A percentile compares a stretch with the other conserved stretches of the same genome.
These are phyloP conservation scores for Dolomedes plantarius DNA, from an alignment of 2,888 invertebrate genomes.

Conservation along the genomic window DNA sequence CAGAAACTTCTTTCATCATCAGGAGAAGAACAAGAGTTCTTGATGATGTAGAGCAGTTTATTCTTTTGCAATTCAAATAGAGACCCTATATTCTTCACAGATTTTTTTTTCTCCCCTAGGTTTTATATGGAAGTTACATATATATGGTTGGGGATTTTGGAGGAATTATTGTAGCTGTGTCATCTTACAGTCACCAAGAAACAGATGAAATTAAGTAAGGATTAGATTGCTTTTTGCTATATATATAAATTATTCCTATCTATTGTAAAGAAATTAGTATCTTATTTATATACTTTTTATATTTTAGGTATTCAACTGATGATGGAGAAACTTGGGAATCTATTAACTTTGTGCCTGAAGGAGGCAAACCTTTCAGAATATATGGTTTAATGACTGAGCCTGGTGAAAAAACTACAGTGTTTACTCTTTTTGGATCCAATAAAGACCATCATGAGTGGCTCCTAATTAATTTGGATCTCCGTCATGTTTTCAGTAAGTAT, in stretches of 20 bases:
- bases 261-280: too few species aligned
- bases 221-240: neutral
- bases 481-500: conserved; percentile 79
- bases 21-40: too few species aligned
- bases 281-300: too few species aligned
- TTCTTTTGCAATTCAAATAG: too few species aligned
- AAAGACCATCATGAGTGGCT: conserved; percentile 89
- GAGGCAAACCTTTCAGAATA: conserved; percentile 85
- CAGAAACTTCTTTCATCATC: too few species aligned
- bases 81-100: too few species aligned
- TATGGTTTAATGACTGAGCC: conserved; percentile 95
- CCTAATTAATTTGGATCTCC: conserved; percentile 85
- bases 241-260: neutral
- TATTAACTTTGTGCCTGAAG: conserved; percentile 80
- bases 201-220: conserved; percentile 84
- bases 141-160: conserved; percentile 95
- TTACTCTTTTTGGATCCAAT: conserved; percentile 93
- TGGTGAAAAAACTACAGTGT: conserved; percentile 93
- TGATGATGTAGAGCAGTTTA: too few species aligned
- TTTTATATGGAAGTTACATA: conserved; percentile 86
- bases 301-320: conserved; percentile 85
- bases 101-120: conserved; percentile 74
- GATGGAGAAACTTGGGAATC: conserved; percentile 89
- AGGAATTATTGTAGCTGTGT: conserved; percentile 89
- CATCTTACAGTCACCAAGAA: conserved; percentile 85